Evolutionary conservation across 1,140 invertebrate genomes (phyloP).

Genomic region (Leptonema lineaticorne): DNA sequence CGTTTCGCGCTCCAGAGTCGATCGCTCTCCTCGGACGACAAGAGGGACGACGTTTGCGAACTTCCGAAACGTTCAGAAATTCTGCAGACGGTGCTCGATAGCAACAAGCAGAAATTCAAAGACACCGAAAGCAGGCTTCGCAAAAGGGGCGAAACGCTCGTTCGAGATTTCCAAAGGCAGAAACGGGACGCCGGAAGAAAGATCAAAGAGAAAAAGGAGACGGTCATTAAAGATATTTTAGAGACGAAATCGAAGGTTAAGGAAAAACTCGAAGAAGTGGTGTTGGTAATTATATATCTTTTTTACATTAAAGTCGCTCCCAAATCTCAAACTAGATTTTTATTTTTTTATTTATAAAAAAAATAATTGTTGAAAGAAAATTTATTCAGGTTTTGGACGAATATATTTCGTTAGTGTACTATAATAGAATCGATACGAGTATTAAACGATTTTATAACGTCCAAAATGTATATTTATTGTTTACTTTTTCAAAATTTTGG

Average conservation of each 20-base stretch:
- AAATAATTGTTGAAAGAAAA: too few species aligned
- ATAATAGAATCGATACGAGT: too few species aligned
- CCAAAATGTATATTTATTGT: too few species aligned
- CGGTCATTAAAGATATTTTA: slow-evolving; percentile 65
- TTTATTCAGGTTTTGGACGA: too few species aligned
- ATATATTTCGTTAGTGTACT: too few species aligned
- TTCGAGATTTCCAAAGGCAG: slow-evolving; percentile 61
- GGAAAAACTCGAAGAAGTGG: slow-evolving; percentile 67
- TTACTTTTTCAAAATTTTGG: too few species aligned
- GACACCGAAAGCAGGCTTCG: slow-evolving; percentile 59
- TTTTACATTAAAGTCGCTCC: too few species aligned
- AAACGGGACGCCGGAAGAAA: slow-evolving; percentile 53
- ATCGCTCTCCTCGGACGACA: neutral
- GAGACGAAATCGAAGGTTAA: slow-evolving; percentile 66
- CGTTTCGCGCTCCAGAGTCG: neutral
- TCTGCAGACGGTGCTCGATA: slow-evolving; percentile 50
- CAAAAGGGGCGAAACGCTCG: slow-evolving; percentile 55
- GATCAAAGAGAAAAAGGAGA: slow-evolving; percentile 60
- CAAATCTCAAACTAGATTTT: too few species aligned
- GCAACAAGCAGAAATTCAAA: slow-evolving; percentile 59
- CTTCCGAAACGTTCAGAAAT: neutral
- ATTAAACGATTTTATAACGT: too few species aligned
- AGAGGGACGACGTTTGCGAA: neutral
- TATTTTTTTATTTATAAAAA: too few species aligned
- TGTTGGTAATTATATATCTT: too few species aligned